phyloP scores from a whole-genome alignment of 2,888 invertebrate species.

The Sminthurides aquaticus region DNA sequence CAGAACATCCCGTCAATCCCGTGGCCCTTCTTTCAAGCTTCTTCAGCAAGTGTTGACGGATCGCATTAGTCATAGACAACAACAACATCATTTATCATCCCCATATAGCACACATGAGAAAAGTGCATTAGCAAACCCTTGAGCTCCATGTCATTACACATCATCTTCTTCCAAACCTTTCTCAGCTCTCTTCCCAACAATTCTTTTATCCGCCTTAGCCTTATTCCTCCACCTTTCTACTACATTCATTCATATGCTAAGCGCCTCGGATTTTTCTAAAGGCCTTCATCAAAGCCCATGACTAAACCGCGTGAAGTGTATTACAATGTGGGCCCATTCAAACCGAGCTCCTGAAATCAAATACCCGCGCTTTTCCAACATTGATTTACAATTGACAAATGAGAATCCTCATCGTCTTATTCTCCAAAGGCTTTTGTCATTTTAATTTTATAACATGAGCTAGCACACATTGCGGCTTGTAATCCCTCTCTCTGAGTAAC shows the following conservation, averaged over 20 bases:
- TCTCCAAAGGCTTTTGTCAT: neutral
- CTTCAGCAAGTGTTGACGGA: slow-evolving; percentile 8
- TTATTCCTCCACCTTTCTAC: no score
- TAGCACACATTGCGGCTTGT: neutral
- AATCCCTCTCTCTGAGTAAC: no score
- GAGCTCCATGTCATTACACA: neutral
- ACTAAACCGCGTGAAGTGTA: slow-evolving; percentile 37
- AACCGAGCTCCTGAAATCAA: no score
- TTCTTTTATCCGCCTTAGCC: no score
- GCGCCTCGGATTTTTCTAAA: neutral
- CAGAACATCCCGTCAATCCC: no score
- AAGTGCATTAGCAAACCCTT: neutral
- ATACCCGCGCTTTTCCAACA: no score
- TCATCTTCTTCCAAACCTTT: neutral
- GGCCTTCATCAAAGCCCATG: slow-evolving; percentile 13
- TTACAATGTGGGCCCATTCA: no score
- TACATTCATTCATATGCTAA: neutral
- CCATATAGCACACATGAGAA: neutral
- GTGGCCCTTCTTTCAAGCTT: neutral
- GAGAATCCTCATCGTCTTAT: neutral
- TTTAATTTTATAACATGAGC: neutral
- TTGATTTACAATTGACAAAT: slow-evolving; percentile 2
- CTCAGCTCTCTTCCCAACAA: neutral
- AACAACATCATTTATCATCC: slow-evolving; percentile 12
- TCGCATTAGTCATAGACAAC: slow-evolving; percentile 2